Evolutionary conservation across 1,140 invertebrate species (phyloP).

Genomic region (Drosophila lacteicornis): DNA sequence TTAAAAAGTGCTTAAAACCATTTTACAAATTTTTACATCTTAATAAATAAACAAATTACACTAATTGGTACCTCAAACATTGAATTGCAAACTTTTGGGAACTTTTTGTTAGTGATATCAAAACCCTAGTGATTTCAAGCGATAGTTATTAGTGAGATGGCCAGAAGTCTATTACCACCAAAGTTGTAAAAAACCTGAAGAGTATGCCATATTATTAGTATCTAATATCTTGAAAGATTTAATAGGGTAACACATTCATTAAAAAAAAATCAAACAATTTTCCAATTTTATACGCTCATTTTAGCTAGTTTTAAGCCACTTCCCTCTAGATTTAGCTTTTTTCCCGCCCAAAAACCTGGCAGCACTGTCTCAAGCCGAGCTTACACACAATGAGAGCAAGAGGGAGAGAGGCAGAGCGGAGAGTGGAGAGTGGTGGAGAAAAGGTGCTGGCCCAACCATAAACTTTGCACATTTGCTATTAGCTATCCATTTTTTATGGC

Average conservation of each 20-base stretch:
- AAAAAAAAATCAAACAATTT: too few relatives aligned
- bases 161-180: too few relatives aligned
- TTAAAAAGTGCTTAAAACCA: too few relatives aligned
- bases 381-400: conserved; percentile 5
- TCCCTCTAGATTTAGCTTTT: not conserved
- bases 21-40: too few relatives aligned
- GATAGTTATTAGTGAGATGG: too few relatives aligned
- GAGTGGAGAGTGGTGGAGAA: not conserved
- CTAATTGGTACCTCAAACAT: too few relatives aligned
- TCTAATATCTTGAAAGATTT: too few relatives aligned
- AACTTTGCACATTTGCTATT: conserved; percentile 44
- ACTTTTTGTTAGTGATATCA: too few relatives aligned
- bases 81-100: too few relatives aligned
- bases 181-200: not conserved
- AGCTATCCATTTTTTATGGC: conserved; percentile 36
- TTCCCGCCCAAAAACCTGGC: not conserved
- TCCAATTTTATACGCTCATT: not conserved
- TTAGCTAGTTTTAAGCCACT: not conserved
- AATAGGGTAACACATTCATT: too few relatives aligned
- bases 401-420: not conserved
- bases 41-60: too few relatives aligned
- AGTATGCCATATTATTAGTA: not conserved
- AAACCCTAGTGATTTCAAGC: too few relatives aligned
- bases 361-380: conserved; percentile 3
- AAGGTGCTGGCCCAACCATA: conserved; percentile 42